Evolutionary conservation across 2,113 vertebrate species (phyloP).

Genomic region (Gymnobelideus leadbeateri): DNA sequence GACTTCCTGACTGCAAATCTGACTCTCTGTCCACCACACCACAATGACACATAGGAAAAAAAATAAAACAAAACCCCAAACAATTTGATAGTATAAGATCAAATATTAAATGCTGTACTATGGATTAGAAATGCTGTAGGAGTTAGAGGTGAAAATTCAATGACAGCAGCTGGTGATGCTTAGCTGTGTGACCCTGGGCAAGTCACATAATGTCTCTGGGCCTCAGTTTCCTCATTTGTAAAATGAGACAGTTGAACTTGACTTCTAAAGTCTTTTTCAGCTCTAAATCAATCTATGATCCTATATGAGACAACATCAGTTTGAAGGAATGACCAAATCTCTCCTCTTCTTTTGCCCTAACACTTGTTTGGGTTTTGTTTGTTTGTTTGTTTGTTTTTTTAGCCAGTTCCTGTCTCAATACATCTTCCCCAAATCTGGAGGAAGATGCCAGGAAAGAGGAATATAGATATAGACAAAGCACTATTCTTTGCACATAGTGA

Average conservation of each 20-base stretch:
- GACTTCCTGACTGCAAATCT: not conserved
- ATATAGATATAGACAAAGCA: not conserved
- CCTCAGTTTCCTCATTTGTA: slow-evolving; percentile 1
- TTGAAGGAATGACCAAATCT: not conserved
- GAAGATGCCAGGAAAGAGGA: not conserved
- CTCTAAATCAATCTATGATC: not conserved
- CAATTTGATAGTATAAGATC: not conserved
- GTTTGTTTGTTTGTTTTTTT: not conserved
- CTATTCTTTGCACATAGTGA: not conserved
- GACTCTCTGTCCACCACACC: not conserved
- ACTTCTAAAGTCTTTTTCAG: not conserved
- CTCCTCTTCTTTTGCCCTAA: not conserved
- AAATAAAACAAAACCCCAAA: not conserved
- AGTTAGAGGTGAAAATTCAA: not conserved
- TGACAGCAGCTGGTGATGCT: not conserved
- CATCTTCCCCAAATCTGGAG: not conserved
- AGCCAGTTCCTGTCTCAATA: not conserved
- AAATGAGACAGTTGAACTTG: not conserved
- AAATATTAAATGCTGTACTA: not conserved
- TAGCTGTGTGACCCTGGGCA: not conserved
- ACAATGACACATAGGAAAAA: not conserved
- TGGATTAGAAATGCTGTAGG: not conserved
- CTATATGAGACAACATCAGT: not conserved
- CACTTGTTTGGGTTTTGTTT: no score
- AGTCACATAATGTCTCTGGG: not conserved